Base-by-base conservation (phyloP, 2,797 vertebrate species). In the Lacerta bilineata region DNA sequence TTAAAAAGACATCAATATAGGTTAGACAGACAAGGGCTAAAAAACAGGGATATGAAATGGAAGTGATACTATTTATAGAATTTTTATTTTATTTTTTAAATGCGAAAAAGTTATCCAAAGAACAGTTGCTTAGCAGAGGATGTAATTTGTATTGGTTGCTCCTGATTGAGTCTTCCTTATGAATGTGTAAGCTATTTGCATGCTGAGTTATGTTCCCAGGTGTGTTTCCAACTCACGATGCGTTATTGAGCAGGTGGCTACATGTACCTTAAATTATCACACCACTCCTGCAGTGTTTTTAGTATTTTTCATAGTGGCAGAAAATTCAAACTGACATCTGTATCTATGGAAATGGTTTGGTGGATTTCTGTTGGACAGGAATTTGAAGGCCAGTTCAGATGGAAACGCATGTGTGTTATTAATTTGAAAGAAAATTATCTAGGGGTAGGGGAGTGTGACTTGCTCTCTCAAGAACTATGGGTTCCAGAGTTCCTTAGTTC, bases 1-100 rank as follows among this genome's bases (percentile, higher is more conserved):
- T 96, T 97, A 97, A 95, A 95, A 96, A 96, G 92, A 96, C 95
- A 96, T 97, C 96, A 96, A 95, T 96, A 96, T 93, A 95, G 85
- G 89, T 97, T 97, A 96, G 95, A 96, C 95, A 96, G 95, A 96
- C 95, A 96, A 91, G 94, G 93, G 94, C 95, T 97, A 94, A 89
- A 93, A 97, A 91, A 95, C 92, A 93, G 87, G 92, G 92, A 96
- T 94, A 93, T 93, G 96, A 96, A 96, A 93, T 94, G 92, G 96
- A 96, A 95, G 95, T 95, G 95, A 96, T 95, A 94, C 93, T 95
- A 95, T 95, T 94, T 95, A 95, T 95, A 81, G 18, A 88, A 93
- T 92, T 79, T 90, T 93, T 55, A 15, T 55, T 96, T 96, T 87
- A 91, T 94, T 64, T 33, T 71, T 36, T 8, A 36, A 79, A 64